Conservation (phyloP, 2,113 vertebrate species). For the Myotis lucifugus region DNA sequence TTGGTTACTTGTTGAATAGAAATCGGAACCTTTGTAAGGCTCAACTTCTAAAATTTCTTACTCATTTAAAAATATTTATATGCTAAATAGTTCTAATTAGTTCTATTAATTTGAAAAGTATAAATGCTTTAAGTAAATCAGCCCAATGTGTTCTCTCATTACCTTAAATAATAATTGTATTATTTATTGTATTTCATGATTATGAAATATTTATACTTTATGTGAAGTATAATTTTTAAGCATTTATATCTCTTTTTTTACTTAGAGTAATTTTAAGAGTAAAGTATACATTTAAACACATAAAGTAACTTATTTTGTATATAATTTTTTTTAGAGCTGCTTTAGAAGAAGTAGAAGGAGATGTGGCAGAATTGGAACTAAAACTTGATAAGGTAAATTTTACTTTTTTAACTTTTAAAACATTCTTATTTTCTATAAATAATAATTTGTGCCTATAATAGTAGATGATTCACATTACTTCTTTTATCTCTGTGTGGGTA, state of each 20-base stretch:
- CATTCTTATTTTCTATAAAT: background rate
- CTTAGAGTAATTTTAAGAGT: conserved; percentile 49
- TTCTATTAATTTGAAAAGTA: conserved; percentile 17
- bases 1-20: background rate
- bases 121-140: conserved; percentile 24
- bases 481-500: background rate
- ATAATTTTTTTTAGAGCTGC: conserved; percentile 89
- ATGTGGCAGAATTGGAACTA: conserved; percentile 96
- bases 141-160: background rate
- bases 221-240: conserved; percentile 44
- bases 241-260: background rate
- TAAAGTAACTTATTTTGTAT: conserved; percentile 46
- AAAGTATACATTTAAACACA: conserved; percentile 41
- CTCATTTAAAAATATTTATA: background rate
- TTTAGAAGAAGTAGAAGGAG: conserved; percentile 98
- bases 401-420: conserved; percentile 29
- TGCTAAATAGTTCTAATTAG: conserved; percentile 27
- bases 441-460: background rate
- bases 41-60: background rate
- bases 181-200: background rate
- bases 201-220: conserved; percentile 33
- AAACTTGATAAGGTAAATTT: conserved; percentile 98
- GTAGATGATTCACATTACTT: background rate
- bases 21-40: background rate
- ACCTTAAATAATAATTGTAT: background rate